These are phyloP conservation scores for Apamea monoglypha DNA, from an alignment of 2,888 invertebrate genomes.

Conservation along the genomic window DNA sequence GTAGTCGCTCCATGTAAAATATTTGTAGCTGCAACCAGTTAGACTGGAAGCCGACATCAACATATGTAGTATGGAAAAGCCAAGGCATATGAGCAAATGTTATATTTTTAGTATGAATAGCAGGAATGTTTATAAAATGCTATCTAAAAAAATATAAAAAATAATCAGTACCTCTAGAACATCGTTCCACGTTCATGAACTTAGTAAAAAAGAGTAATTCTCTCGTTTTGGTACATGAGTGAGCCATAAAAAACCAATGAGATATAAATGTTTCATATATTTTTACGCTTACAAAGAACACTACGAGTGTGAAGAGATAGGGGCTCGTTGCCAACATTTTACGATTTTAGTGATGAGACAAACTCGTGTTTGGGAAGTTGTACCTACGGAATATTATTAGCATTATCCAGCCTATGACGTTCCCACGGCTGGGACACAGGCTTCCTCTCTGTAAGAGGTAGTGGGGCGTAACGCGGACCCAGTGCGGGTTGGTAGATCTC, in stretches of 20 bases:
- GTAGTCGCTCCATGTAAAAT: not conserved
- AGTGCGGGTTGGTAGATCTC: no score
- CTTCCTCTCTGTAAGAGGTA: not conserved
- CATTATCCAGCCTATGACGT: not conserved
- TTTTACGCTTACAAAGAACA: conserved; percentile 63
- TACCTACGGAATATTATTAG: conserved; percentile 10
- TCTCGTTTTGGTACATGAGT: conserved; percentile 50
- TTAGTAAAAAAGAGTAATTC: conserved; percentile 51
- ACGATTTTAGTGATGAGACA: conserved; percentile 58
- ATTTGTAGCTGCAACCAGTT: not conserved
- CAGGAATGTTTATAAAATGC: not conserved
- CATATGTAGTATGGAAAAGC: not conserved
- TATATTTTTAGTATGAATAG: not conserved
- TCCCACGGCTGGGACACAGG: not conserved
- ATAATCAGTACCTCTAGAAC: conserved; percentile 18
- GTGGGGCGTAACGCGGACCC: no score
- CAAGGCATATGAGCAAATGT: not conserved
- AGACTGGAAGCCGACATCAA: not conserved
- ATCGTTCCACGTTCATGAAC: conserved; percentile 35
- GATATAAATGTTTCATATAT: conserved; percentile 65
- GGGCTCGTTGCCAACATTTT: conserved; percentile 50
- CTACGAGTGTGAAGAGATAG: conserved; percentile 60
- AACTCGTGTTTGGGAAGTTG: conserved; percentile 11
- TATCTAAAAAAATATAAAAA: not conserved
- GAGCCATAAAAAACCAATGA: conserved; percentile 57